A percentile compares a stretch with the other conserved stretches of the same genome.
These are phyloP conservation scores for Agelas oroides DNA, from an alignment of 37 sponge, comb jelly and placozoan genomes.

Conservation along the genomic window DNA sequence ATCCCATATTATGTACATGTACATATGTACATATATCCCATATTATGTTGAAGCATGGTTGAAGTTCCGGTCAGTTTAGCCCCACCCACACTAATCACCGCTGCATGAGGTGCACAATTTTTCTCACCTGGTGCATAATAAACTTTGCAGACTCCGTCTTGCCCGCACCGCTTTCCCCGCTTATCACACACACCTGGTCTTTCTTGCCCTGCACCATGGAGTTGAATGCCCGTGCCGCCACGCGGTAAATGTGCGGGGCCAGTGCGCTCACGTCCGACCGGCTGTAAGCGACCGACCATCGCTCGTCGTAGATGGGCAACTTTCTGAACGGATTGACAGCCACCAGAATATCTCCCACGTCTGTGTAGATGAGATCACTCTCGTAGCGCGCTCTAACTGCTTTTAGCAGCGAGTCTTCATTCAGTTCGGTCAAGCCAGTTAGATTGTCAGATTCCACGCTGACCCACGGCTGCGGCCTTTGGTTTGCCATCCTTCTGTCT, in stretches of 20 bases:
- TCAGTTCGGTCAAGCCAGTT: conserved; percentile 71
- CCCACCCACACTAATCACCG: too few species aligned
- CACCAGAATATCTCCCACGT: conserved; percentile 85
- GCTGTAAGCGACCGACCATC: conserved; percentile 44
- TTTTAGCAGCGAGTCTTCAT: conserved; percentile 53
- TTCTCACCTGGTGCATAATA: conserved; percentile 74
- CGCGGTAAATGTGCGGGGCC: conserved; percentile 76
- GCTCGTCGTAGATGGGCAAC: conserved; percentile 65
- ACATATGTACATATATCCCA: too few species aligned
- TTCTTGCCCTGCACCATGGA: conserved; percentile 71
- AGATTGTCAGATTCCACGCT: conserved; percentile 70
- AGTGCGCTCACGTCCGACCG: conserved; percentile 32
- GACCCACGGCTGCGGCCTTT: conserved; percentile 31
- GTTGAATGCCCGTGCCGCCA: conserved; percentile 68
- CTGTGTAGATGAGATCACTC: conserved; percentile 71
- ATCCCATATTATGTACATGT: too few species aligned
- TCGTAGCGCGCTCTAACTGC: conserved; percentile 59
- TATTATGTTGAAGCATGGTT: too few species aligned
- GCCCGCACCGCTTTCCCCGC: conserved; percentile 91
- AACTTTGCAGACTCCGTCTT: conserved; percentile 88
- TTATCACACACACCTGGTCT: conserved; percentile 87
- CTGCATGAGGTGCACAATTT: not conserved
- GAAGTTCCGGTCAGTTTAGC: too few species aligned
- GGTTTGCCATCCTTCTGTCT: not conserved
- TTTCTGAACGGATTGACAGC: conserved; percentile 77